These are phyloP conservation scores for Aradus depressus DNA, from an alignment of 2,888 invertebrate genomes.

Conservation along the genomic window DNA sequence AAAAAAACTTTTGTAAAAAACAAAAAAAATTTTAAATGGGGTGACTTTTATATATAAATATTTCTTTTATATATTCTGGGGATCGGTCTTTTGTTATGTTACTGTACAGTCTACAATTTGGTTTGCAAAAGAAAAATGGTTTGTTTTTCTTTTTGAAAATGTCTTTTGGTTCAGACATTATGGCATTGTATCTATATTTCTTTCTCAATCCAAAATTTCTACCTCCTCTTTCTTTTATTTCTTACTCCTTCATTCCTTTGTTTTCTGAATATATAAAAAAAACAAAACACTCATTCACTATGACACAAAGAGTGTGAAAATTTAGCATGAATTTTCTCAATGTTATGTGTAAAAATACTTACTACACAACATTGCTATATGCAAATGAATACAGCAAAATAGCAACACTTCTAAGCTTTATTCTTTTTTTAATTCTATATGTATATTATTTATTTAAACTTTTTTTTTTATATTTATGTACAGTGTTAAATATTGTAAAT, in stretches of 20 bases:
- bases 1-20: too few species aligned
- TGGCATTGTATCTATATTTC: constrained; percentile 10
- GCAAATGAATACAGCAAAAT: constrained; percentile 19
- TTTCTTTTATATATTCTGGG: too few species aligned
- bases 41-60: too few species aligned
- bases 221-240: constrained; percentile 11
- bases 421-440: constrained; percentile 15
- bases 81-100: too few species aligned
- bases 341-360: too few species aligned
- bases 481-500: constrained; percentile 16
- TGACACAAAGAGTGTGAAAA: constrained; percentile 24
- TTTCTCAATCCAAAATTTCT: too few species aligned
- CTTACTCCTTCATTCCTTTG: constrained; percentile 7
- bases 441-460: constrained; percentile 8
- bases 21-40: too few species aligned
- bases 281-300: constrained; percentile 20
- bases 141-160: too few species aligned
- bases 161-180: too few species aligned
- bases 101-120: too few species aligned
- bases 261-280: constrained; percentile 2
- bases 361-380: constrained; percentile 8
- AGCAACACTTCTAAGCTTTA: constrained; percentile 21
- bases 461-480: constrained; percentile 13
- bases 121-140: too few species aligned
- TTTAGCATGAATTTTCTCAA: too few species aligned